Conservation (phyloP, 2,888 invertebrate species). For the Macrophya annulata region DNA sequence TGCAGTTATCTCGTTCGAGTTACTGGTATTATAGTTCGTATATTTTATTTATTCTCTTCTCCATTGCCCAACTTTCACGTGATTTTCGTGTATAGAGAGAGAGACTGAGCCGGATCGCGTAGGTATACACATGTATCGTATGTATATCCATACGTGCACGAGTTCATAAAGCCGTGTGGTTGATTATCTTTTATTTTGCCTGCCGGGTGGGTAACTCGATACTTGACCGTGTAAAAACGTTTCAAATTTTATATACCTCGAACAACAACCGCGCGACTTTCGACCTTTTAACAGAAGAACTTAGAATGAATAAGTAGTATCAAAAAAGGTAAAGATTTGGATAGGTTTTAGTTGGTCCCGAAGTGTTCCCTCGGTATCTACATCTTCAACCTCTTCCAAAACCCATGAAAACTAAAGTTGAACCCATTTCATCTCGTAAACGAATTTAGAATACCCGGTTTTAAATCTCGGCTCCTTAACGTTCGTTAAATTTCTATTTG, state of each 20-base stretch:
- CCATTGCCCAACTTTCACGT: constrained; percentile 43
- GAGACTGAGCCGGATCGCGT: not conserved
- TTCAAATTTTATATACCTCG: constrained; percentile 25
- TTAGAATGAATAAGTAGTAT: not conserved
- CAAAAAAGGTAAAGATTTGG: constrained; percentile 41
- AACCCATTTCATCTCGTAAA: constrained; percentile 24
- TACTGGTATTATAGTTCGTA: constrained; percentile 6
- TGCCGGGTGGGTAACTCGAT: constrained; percentile 20
- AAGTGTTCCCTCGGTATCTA: not conserved
- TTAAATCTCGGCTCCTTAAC: constrained; percentile 44
- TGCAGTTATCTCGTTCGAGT: constrained; percentile 14
- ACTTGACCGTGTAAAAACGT: constrained; percentile 16
- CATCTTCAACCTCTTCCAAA: not conserved
- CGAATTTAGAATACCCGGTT: constrained; percentile 40
- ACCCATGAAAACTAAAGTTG: constrained; percentile 40
- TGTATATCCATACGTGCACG: not conserved
- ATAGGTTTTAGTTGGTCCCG: not conserved
- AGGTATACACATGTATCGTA: not conserved
- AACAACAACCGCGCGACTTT: not conserved
- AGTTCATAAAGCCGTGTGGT: not conserved
- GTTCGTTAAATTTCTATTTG: constrained; percentile 45
- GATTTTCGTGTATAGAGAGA: constrained; percentile 20
- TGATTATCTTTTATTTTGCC: constrained; percentile 37
- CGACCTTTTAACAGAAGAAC: constrained; percentile 13
- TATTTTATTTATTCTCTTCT: constrained; percentile 3